Percentiles rank a stretch among this genome's conserved stretches.
These are phyloP conservation scores for Cataglyphis cursor DNA, from an alignment of 2,888 invertebrate genomes.

Conservation along the genomic window DNA sequence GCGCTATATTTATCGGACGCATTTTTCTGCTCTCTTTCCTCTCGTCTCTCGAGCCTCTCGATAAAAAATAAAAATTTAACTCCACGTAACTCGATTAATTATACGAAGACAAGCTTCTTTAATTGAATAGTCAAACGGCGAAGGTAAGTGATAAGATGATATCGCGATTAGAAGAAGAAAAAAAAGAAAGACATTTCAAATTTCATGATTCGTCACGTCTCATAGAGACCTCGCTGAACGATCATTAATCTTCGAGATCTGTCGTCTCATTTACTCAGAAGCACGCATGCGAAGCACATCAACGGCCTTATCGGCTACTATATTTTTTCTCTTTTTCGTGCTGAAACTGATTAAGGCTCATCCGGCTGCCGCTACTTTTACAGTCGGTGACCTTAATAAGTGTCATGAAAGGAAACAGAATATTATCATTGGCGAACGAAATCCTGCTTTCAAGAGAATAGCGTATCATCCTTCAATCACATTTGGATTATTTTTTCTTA, in stretches of 20 bases:
- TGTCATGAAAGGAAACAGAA: conserved; percentile 72
- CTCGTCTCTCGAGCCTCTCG: conserved; percentile 13
- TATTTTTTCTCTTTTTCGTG: conserved; percentile 50
- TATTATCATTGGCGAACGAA: conserved; percentile 70
- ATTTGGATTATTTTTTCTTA: background rate
- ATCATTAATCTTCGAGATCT: conserved; percentile 48
- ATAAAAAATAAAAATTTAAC: background rate
- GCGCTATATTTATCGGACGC: background rate
- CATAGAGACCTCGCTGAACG: conserved; percentile 16
- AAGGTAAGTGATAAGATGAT: conserved; percentile 8
- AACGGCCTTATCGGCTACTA: conserved; percentile 53
- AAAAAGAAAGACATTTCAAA: conserved; percentile 14
- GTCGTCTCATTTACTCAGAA: conserved; percentile 52
- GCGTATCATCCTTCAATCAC: conserved; percentile 72
- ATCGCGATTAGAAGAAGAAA: background rate
- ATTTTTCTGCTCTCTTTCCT: background rate
- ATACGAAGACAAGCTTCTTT: conserved; percentile 7
- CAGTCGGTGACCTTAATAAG: conserved; percentile 82
- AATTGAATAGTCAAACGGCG: conserved; percentile 22
- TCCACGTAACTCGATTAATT: background rate
- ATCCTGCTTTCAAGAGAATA: conserved; percentile 73
- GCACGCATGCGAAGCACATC: conserved; percentile 40
- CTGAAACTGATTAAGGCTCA: conserved; percentile 75
- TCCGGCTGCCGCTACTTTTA: conserved; percentile 80
- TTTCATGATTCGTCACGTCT: conserved; percentile 40